Percentiles rank a stretch among this genome's conserved stretches.
Conservation (phyloP, 2,113 vertebrate genomes). For the Dicaeum eximium region DNA sequence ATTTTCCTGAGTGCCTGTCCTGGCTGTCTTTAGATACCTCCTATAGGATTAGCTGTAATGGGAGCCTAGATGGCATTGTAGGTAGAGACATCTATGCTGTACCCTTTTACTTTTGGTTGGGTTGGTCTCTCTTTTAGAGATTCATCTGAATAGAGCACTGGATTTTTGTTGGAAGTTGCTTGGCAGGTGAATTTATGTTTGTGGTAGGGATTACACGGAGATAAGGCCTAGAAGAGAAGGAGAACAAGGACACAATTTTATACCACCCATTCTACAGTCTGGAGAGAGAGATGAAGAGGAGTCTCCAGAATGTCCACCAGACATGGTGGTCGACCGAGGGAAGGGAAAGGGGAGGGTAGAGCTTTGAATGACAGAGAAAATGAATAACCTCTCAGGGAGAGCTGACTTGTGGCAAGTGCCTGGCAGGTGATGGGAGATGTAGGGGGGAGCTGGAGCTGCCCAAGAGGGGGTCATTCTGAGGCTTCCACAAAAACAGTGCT, state of each 20-base stretch:
- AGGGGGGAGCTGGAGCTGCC: background rate
- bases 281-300: background rate
- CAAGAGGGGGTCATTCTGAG: background rate
- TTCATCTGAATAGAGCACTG: background rate
- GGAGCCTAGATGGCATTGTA: background rate
- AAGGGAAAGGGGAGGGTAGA: background rate
- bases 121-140: background rate
- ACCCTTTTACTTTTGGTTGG: background rate
- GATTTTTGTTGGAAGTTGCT: background rate
- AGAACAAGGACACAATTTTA: background rate
- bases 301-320: background rate
- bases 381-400: background rate
- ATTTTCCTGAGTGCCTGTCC: background rate
- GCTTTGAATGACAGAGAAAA: fast-evolving
- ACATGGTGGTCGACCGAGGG: background rate
- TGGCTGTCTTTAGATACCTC: background rate
- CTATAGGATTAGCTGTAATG: background rate
- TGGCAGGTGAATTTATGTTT: background rate
- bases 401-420: background rate
- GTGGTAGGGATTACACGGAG: background rate
- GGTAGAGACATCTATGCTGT: background rate
- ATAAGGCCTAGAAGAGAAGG: background rate
- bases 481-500: background rate
- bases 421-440: background rate
- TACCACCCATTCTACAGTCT: background rate